Conservation (phyloP, 2,113 vertebrate species). For the Rhea pennata region DNA sequence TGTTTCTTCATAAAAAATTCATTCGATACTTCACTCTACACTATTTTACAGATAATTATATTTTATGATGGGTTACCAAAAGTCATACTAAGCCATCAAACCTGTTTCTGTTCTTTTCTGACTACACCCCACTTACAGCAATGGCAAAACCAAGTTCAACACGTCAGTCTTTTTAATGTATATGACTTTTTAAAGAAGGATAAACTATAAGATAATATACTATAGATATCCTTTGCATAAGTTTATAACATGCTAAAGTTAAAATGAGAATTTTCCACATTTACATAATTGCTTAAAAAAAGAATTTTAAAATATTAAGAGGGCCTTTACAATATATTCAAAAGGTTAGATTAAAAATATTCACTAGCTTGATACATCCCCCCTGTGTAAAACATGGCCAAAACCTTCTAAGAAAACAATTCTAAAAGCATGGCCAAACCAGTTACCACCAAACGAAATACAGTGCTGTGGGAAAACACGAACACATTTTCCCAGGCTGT, state of each 20-base stretch:
- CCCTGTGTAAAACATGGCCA: neutral
- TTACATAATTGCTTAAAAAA: neutral
- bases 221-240: neutral
- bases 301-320: neutral
- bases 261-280: neutral
- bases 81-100: neutral
- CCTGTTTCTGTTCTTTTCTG: neutral
- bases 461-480: constrained; percentile 28
- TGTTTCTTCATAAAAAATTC: neutral
- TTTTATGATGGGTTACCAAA: neutral
- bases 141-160: neutral
- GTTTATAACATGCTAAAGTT: neutral
- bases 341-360: neutral
- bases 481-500: constrained; percentile 6
- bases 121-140: neutral
- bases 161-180: neutral
- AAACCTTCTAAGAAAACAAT: neutral
- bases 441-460: neutral
- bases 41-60: neutral
- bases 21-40: neutral
- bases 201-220: neutral
- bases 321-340: neutral
- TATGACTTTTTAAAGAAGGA: neutral
- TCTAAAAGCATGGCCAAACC: neutral
- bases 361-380: neutral